These are phyloP conservation scores for Rhea pennata DNA, from an alignment of 2,113 vertebrate genomes.

Conservation along the genomic window DNA sequence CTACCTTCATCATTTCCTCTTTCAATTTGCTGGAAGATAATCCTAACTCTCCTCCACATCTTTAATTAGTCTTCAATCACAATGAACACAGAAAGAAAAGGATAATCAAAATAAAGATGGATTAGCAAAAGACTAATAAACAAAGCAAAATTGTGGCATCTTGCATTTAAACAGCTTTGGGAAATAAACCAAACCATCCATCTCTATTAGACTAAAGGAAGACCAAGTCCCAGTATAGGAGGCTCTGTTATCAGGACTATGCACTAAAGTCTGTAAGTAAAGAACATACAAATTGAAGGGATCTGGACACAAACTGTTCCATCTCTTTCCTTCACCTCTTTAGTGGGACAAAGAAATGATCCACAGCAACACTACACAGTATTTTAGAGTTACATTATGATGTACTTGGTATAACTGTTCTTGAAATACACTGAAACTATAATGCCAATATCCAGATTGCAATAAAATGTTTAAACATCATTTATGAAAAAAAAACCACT, in stretches of 20 bases:
- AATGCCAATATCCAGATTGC: background rate
- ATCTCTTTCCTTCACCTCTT: background rate
- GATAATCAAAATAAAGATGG: background rate
- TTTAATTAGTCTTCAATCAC: background rate
- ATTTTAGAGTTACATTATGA: background rate
- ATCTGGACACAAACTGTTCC: background rate
- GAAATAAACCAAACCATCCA: background rate
- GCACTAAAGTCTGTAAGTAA: background rate
- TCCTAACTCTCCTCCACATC: background rate
- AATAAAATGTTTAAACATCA: background rate
- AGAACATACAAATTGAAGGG: background rate
- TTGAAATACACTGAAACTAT: background rate
- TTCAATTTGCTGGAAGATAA: background rate
- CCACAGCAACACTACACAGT: background rate
- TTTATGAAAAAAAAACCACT: background rate
- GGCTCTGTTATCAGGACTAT: background rate
- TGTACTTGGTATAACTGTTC: background rate
- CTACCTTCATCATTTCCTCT: background rate
- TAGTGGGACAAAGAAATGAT: background rate
- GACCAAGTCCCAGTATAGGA: background rate
- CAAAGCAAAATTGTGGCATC: background rate
- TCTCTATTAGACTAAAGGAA: background rate
- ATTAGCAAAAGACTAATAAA: background rate
- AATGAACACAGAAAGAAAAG: background rate
- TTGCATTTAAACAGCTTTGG: background rate